Base-by-base conservation (phyloP, 2,888 invertebrate genomes). In the Plutella xylostella region DNA sequence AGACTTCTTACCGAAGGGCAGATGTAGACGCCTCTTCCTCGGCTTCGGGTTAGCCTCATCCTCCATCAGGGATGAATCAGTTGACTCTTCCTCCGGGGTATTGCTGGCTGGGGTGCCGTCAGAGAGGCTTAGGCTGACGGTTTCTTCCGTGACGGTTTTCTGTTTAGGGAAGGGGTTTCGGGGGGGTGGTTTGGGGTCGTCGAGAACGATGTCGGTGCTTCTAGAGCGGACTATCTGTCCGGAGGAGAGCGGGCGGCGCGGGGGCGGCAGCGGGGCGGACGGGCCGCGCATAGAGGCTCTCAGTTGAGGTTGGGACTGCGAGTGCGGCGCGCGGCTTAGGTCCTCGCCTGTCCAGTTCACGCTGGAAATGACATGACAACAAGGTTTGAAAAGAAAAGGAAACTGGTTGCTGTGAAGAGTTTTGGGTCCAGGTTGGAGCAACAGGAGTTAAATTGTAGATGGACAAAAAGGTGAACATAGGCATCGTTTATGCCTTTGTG, bases 31-130 rank as follows among this genome's bases (percentile, higher is more conserved):
- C 37, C 90, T 80, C 51, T 86, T 86, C 49, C 89, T 82, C 30
- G 88, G 87, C 47, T 79, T 82, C 0, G 80, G 72, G 0, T 68
- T 39, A 0, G 68, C 65, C 45, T 88, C 89, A 59, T 90, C 90
- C 46, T 90, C 90, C 59, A 88, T 78, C 4, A 89, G 77, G 0
- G 91, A 90, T 0, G 90, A 91, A 61, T 90, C 90, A 0, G 90
- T 91, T 1, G 90, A 90, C 47, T 91, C 90, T 51, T 91, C 91
- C 53, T 90, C 91, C 0, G 84, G 77, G 0, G 76, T 71, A 60
- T 61, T 68, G 51, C 74, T 76, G 0, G 75, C 64, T 0, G 72
- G 75, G 0, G 75, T 72, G 6, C 57, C 61, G 47, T 61, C 73
- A 52, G 56, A 48, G 22, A 33, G 31, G 53, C 50, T 45, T n/a